Evolutionary conservation across 2,888 invertebrate genomes (phyloP), one percentile per base, ranked within the genome.

Genomic region (Nomada ruficornis): DNA sequence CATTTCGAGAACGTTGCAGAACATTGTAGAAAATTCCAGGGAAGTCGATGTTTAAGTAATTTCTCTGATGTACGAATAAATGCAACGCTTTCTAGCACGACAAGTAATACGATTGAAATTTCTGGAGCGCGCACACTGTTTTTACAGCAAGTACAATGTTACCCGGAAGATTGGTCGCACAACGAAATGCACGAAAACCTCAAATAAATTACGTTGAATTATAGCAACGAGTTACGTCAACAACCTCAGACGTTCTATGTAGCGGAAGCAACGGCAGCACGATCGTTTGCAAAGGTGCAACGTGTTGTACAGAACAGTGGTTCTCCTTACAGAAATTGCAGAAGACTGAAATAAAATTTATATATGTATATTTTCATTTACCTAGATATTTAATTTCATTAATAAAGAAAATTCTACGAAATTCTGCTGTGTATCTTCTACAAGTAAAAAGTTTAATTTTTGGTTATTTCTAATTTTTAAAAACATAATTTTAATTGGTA

Each of bases 121-220:
- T 62, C 55, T 59, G 26, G 20, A 64, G 55, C 57, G 20, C 36
- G 52, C 42, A 15, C 23, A 26, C 10, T 2, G 59, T 77, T 75
- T 75, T 64, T 69, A 7, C 23, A 13, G 23, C 7, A 55, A 59
- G 20, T 9, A 52, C 26, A 77, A 72, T 44, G 76, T 29, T 65
- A 82, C 64, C 54, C 73, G 82, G 77, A 83, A 82, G 73, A 76
- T 71, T n/a, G 55, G 20, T 64, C 36, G 80, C 55, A 59, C 2
- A 63, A 71, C 26, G 52, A 63, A 69, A 71, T 36, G 63, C 70
- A 55, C 67, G 70, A 77, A 75, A 82, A 74, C 67, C 68, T 82
- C 59, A 29, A 78, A 77, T 75, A 72, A 82, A 82, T 83, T 75
- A 77, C 82, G 26, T 63, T 20, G 64, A 82, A 82, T 75, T 68